Evolutionary conservation across 2,113 vertebrate species (phyloP).

Genomic region (Typhlomys cinereus): DNA sequence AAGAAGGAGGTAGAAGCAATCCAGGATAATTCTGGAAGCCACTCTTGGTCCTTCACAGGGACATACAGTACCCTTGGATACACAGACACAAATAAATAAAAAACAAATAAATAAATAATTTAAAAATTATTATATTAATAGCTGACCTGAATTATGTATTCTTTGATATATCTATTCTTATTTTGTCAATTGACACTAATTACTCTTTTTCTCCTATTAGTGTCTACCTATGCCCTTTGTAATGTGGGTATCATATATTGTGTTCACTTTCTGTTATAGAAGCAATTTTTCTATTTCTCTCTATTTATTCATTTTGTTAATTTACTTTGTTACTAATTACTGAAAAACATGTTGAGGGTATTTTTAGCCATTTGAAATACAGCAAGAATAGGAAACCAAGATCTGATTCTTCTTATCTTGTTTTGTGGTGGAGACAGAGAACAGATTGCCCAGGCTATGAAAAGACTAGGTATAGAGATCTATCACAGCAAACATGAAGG

Average conservation of each 20-base stretch:
- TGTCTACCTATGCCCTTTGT: neutral
- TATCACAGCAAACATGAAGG: neutral
- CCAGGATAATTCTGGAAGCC: too few species aligned
- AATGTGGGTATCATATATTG: neutral
- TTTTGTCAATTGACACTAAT: neutral
- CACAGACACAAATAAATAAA: too few species aligned
- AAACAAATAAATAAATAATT: neutral
- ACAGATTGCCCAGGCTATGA: neutral
- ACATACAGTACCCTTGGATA: too few species aligned
- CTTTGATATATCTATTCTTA: conserved; percentile 3
- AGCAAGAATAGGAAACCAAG: neutral
- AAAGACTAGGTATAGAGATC: neutral
- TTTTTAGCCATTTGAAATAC: neutral
- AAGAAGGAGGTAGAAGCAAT: too few species aligned
- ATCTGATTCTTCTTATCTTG: neutral
- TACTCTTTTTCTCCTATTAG: conserved; percentile 10
- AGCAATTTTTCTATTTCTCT: neutral
- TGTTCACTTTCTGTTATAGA: neutral
- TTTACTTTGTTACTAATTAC: neutral
- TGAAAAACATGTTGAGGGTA: neutral
- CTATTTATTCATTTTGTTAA: neutral
- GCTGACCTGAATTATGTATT: neutral
- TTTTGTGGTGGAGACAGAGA: neutral
- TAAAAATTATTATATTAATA: conserved; percentile 20
- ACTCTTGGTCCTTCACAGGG: too few species aligned